A percentile compares a stretch with the other conserved stretches of the same genome.
phyloP scores from a whole-genome alignment of 2,113 vertebrate species.

The Chaetorhynchus papuensis region DNA sequence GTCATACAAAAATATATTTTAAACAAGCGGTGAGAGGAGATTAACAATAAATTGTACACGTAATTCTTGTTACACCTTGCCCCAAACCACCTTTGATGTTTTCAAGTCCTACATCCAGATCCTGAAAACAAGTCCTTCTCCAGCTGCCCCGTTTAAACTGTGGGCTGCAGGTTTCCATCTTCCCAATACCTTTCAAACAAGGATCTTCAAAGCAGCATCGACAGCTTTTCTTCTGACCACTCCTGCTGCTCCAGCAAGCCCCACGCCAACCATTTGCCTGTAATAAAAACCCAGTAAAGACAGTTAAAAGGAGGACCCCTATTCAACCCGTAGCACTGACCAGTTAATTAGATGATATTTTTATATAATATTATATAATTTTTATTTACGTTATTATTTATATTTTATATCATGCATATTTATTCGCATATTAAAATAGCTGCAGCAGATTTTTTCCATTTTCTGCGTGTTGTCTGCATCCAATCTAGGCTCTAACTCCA shows the following conservation, averaged over 20 bases:
- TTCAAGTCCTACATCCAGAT: not conserved
- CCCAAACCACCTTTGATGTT: not conserved
- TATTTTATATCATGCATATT: too few species aligned
- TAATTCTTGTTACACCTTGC: not conserved
- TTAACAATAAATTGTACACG: fast-evolving
- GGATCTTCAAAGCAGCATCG: not conserved
- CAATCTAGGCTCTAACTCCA: slow-evolving; percentile 69
- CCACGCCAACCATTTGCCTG: not conserved
- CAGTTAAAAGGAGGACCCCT: not conserved
- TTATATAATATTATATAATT: too few species aligned
- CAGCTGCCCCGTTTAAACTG: fast-evolving
- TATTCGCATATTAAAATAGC: not conserved
- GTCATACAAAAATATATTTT: not conserved
- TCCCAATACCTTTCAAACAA: not conserved
- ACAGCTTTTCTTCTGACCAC: not conserved
- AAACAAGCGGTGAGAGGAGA: not conserved
- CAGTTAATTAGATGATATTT: not conserved
- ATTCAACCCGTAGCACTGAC: not conserved
- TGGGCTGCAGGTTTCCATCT: not conserved
- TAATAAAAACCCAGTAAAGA: not conserved
- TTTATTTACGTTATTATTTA: too few species aligned
- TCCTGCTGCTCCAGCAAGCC: not conserved
- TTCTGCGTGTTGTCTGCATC: slow-evolving; percentile 45
- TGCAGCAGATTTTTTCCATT: not conserved
- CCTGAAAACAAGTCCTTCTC: not conserved